Evolutionary conservation across 2,888 invertebrate genomes (phyloP), one percentile per base, ranked within the genome.

Genomic region (Aphodius granarius): DNA sequence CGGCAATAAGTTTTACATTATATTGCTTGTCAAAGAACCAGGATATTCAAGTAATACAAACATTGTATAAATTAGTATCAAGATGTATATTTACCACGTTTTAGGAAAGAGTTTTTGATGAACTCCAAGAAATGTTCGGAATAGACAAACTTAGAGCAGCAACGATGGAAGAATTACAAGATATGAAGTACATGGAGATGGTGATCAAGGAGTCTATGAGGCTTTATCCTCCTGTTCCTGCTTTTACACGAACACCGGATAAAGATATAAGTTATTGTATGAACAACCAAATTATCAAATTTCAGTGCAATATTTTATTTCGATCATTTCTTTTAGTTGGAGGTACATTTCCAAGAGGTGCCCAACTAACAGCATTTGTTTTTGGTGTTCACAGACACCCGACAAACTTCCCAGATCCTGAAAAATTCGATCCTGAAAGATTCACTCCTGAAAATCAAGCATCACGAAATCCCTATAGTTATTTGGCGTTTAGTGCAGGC

Each of bases 101-200:
- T 68, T 85, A 87, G 81, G 82, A 84, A 66, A 86, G 83, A 81
- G 81, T 85, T 15, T 78, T 83, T 16, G 81, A 86, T 75, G 89
- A 89, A 82, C 79, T 87, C 20, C 78, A 82, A 5, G 72, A 79
- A n/a, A 81, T 87, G 63, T 86, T 87, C 43, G 83, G 82, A 1
- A 79, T 83, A 21, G 78, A 80, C 43, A 77, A 75, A 73, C 75
- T 71, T 9, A 77, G 74, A 19, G 23, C 70, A 20, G 80, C 80
- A 2, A 84, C 82, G 0, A 75, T 81, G 70, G 79, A 84, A 73
- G 88, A 89, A 71, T 79, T 90, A 4, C 84, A 87, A 71, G 84
- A 89, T 77, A 89, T 90, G 89, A 89, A 88, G 81, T 90, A 90
- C 81, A 84, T 90, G 78, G 89, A 90, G 66, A 79, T 87, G 66